Conservation (phyloP, 2,888 invertebrate species). For the Abrostola triplasia region DNA sequence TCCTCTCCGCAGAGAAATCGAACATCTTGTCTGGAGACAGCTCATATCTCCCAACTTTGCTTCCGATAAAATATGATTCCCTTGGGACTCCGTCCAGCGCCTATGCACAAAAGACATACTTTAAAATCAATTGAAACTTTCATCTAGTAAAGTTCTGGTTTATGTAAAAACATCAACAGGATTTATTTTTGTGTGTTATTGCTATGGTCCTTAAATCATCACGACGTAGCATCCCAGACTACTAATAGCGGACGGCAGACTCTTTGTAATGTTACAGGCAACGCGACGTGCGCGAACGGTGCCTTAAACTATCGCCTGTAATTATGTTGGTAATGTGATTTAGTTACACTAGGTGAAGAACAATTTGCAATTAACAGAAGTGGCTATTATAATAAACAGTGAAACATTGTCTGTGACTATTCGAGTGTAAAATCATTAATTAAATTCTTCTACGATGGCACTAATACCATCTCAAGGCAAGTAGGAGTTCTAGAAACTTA, state of each 20-base stretch:
- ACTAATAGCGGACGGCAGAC: neutral
- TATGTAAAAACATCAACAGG: no score
- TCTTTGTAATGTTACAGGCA: neutral
- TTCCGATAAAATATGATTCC: slow-evolving; percentile 95
- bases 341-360: neutral
- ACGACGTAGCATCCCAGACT: no score
- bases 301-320: neutral
- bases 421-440: no score
- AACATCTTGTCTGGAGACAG: slow-evolving; percentile 92
- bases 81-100: slow-evolving; percentile 94
- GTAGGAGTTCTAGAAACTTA: no score
- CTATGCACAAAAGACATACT: slow-evolving; percentile 68
- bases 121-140: neutral
- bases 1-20: slow-evolving; percentile 94
- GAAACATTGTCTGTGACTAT: no score
- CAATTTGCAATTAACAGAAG: neutral
- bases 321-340: neutral
- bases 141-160: no score
- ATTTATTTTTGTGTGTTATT: no score
- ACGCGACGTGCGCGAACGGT: neutral
- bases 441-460: no score
- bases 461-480: no score
- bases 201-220: no score
- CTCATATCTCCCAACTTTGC: slow-evolving; percentile 96
- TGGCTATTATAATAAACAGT: no score